Evolutionary conservation across 2,888 invertebrate species (phyloP), one percentile per base, ranked within the genome.

Genomic region (Pammene fasciana): DNA sequence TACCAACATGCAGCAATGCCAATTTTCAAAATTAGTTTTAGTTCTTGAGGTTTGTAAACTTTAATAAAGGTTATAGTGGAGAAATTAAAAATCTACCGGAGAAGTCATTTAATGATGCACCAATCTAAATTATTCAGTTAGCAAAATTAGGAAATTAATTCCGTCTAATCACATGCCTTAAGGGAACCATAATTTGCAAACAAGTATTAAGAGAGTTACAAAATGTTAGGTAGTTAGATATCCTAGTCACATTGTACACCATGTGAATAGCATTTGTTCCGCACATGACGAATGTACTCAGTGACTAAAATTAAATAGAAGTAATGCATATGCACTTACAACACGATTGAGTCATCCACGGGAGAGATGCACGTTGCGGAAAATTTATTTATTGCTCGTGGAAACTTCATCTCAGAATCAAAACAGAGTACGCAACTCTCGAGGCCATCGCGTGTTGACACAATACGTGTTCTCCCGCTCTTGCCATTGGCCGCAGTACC

Each of bases 341-440:
- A 9, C 45, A 65, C 54, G 11, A 16, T 52, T 68, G 65, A 64
- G 64, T 68, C 64, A 70, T 60, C 14, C 45, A 43, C 26, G 54
- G 67, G 57, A 56, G 50, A 52, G 52, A 57, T 36, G 45, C 57
- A 46, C 8, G 50, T 52, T 18, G 52, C 50, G 64, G 64, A 57
- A 70, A 65, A 70, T 59, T 60, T 54, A 57, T 64, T 34, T 9
- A 45, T 52, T 34, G 46, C 4, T 36, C 13, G 54, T 60, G 65
- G 68, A 68, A 65, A 70, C 50, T 18, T 70, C 54, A 55, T 54
- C 45, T 45, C 11, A 8, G 59, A n/a, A 38, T 34, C 38, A 52
- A 65, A 60, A 55, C 65, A 65, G 52, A 50, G 43, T 36, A 57
- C 26, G 55, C 16, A 50, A 41, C 41, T 11, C 46, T 60, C 38